Conservation (phyloP, 2,797 vertebrate genomes). For the Mus caroli region DNA sequence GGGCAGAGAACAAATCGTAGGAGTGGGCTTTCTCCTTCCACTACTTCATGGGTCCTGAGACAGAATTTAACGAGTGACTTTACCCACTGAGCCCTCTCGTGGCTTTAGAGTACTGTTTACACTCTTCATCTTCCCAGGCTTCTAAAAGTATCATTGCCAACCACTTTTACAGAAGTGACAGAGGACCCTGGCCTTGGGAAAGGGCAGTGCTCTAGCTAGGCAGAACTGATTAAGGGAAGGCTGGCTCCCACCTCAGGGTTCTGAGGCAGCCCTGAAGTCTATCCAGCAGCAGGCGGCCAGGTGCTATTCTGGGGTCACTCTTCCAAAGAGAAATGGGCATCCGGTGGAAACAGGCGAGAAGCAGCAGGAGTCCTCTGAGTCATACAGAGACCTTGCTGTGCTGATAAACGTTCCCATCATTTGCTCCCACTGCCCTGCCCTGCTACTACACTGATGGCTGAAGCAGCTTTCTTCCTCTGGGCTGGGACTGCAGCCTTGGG, state of each 20-base stretch:
- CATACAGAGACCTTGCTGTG: neutral
- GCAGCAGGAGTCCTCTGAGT: slow-evolving; percentile 17
- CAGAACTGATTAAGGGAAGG: neutral
- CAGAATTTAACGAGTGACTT: neutral
- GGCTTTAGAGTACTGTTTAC: neutral
- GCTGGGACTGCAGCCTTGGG: slow-evolving; percentile 23
- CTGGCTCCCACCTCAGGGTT: neutral
- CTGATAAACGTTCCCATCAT: neutral
- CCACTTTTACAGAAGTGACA: neutral
- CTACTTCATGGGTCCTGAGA: neutral
- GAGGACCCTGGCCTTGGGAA: neutral
- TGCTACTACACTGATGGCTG: neutral
- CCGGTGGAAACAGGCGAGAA: slow-evolving; percentile 31
- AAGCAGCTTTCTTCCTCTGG: neutral
- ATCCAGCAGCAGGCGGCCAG: slow-evolving; percentile 46
- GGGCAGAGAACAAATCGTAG: neutral
- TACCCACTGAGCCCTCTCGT: neutral
- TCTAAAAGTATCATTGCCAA: neutral
- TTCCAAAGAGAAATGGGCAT: slow-evolving; percentile 43
- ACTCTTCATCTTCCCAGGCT: neutral
- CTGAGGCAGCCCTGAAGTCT: slow-evolving; percentile 3
- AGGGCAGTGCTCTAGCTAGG: neutral
- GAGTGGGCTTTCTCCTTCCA: neutral
- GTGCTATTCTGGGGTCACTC: slow-evolving; percentile 57
- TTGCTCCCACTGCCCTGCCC: slow-evolving; percentile 9